Evolutionary conservation across 2,797 vertebrate genomes (phyloP), one percentile per base, ranked within the genome.

Genomic region (Darevskia nairensis): DNA sequence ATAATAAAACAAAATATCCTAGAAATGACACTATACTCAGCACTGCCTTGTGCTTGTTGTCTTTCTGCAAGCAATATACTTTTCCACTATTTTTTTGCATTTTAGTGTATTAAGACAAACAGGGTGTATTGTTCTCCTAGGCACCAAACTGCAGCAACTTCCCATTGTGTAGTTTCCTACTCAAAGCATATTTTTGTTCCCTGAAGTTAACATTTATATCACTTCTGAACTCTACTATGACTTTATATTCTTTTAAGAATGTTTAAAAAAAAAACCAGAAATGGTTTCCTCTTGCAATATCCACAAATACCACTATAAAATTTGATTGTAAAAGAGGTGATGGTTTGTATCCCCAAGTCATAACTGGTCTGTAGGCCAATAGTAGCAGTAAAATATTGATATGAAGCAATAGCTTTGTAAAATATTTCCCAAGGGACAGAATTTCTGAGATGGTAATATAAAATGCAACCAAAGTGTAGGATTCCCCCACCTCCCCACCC

Each of bases 301-400:
- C 85, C 88, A 85, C 19, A 93, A 90, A 89, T 0, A 1, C 32
- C 75, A 29, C 46, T n/a, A 55, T 72, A 89, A 93, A 95, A 90
- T 80, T 1, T 2, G 35, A 50, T 6, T 44, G 71, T 89, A 85
- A 85, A 88, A 86, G 44, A 89, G 46, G 1, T 6, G 25, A 27
- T 39, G 25, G 82, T 2, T 82, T 88, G 89, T 72, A 89, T 85
- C 88, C 74, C 55, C 88, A 89, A 82, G 82, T 78, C 11, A 66
- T 32, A 61, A 90, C 59, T 6, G 1, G 39, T 89, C 89, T 82
- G 79, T 87, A 86, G 68, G 81, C 86, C 41, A 92, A 92, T 0
- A 1, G 61, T 0, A 2, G 71, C 41, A 90, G 21, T 71, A 91
- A 91, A 92, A 84, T 8, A 87, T 35, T 59, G 32, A 72, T 59